phyloP scores from a whole-genome alignment of 2,888 invertebrate species.

The Gastracanthus pulcherrimus region DNA sequence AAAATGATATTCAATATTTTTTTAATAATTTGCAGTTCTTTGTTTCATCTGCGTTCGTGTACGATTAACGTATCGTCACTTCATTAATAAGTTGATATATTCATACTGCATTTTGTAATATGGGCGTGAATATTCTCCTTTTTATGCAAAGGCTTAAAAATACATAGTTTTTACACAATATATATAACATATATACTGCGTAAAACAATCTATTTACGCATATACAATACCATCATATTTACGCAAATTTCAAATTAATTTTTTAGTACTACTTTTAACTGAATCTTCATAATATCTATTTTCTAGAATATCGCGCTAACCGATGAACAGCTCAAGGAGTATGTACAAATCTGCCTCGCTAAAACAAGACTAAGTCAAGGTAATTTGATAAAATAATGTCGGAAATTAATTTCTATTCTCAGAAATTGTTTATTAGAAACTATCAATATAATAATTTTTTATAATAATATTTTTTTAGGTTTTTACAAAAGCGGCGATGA shows the following conservation, averaged over 20 bases:
- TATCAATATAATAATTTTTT: background rate
- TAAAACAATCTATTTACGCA: background rate
- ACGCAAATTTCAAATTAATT: no score
- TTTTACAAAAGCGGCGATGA: constrained; percentile 25
- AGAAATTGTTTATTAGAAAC: background rate
- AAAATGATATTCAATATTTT: no score
- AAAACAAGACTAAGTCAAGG: constrained; percentile 29
- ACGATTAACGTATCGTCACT: no score
- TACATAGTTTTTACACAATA: background rate
- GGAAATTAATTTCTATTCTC: background rate
- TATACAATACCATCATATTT: no score
- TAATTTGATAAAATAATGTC: background rate
- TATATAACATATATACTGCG: background rate
- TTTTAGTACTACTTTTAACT: no score
- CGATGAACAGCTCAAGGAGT: background rate
- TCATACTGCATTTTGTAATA: no score
- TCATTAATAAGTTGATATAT: no score
- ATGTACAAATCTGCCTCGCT: constrained; percentile 7
- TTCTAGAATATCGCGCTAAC: background rate
- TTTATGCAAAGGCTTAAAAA: no score
- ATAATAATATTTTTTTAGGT: constrained; percentile 7
- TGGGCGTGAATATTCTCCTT: no score
- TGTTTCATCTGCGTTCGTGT: no score
- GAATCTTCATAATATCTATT: background rate
- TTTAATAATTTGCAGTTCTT: no score